A percentile compares a stretch with the other conserved stretches of the same genome.
These are phyloP conservation scores for Peromyscus eremicus DNA, from an alignment of 2,797 vertebrate species.

Conservation along the genomic window DNA sequence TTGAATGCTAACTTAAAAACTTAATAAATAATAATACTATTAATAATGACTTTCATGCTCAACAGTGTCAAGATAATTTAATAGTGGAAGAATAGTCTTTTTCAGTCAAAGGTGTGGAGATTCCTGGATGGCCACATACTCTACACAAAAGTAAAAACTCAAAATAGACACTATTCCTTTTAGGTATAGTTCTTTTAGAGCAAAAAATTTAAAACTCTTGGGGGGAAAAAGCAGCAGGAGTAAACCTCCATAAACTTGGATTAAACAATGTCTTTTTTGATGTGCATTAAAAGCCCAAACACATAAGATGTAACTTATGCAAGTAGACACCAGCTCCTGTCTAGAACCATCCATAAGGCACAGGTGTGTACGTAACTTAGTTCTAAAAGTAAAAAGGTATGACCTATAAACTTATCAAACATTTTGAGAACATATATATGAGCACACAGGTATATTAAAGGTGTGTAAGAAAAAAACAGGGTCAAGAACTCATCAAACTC, in stretches of 20 bases:
- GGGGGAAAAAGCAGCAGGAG: neutral
- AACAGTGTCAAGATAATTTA: neutral
- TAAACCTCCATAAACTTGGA: constrained; percentile 46
- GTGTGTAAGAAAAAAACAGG: neutral
- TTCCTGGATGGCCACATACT: neutral
- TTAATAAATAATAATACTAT: neutral
- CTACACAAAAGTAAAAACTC: constrained; percentile 52
- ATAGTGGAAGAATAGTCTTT: neutral
- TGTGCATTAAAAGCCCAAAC: neutral
- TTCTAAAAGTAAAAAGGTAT: neutral
- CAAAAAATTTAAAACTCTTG: neutral
- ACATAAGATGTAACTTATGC: neutral
- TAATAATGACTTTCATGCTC: constrained; percentile 18
- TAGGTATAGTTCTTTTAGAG: neutral
- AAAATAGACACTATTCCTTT: neutral
- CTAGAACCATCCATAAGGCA: neutral
- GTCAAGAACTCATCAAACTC: neutral
- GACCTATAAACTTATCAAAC: neutral
- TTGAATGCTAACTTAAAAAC: neutral
- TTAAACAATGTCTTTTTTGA: neutral
- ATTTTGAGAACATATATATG: neutral
- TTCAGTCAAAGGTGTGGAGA: neutral
- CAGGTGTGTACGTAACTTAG: neutral
- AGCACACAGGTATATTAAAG: neutral
- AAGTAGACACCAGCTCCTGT: neutral